Evolutionary conservation across 2,888 invertebrate species (phyloP).

Genomic region (Gastrophysa polygoni): DNA sequence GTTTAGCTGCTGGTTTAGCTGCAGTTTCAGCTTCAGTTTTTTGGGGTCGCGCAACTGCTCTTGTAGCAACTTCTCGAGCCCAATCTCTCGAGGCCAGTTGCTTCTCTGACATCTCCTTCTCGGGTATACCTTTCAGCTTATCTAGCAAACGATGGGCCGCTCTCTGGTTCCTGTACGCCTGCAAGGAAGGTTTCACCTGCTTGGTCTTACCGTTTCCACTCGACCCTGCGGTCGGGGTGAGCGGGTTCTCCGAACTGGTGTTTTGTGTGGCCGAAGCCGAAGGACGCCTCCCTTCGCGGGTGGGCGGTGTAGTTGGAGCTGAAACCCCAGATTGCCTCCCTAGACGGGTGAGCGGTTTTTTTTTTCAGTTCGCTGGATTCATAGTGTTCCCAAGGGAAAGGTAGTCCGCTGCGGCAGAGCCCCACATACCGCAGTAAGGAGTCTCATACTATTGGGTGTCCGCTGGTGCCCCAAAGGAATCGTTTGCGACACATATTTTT

Average conservation of each 20-base stretch:
- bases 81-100: constrained; percentile 3
- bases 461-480: constrained; percentile 6
- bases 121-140: constrained; percentile 1
- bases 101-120: not conserved
- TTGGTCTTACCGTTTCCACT: not conserved
- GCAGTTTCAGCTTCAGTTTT: not conserved
- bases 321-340: not conserved
- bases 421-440: not conserved
- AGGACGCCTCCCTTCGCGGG: not conserved
- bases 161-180: not conserved
- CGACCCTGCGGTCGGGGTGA: not conserved
- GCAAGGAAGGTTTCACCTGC: not conserved
- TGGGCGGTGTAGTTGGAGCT: not conserved
- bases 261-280: not conserved
- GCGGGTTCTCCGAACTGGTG: not conserved
- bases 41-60: not conserved
- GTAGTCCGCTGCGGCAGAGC: not conserved
- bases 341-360: not conserved
- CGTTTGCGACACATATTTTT: not conserved
- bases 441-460: constrained; percentile 1
- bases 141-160: not conserved
- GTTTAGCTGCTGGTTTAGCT: constrained; percentile 2
- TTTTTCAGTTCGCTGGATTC: not conserved
- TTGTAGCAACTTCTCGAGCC: constrained; percentile 6
- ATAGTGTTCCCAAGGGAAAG: not conserved